phyloP scores from a whole-genome alignment of 1,140 invertebrate genomes.

The Papilio helenus region DNA sequence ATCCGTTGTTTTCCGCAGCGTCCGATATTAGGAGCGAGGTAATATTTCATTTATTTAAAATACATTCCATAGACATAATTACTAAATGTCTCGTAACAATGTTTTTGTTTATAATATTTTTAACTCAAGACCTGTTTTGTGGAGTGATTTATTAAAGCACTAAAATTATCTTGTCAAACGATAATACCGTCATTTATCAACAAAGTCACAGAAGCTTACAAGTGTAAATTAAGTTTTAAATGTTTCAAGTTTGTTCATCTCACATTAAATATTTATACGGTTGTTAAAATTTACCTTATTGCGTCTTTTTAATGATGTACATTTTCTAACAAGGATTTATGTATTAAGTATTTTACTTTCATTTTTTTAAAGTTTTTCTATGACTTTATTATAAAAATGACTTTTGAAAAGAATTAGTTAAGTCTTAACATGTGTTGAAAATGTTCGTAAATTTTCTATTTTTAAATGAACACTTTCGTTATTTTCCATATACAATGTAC shows the following conservation, averaged over 20 bases:
- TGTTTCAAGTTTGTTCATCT: not conserved
- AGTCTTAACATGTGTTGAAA: too few relatives aligned
- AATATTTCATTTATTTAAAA: constrained; percentile 33
- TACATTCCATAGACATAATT: not conserved
- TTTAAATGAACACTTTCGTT: not conserved
- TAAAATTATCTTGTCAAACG: not conserved
- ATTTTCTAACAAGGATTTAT: not conserved
- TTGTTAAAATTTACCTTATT: not conserved
- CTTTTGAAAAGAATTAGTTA: not conserved
- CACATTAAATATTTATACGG: not conserved
- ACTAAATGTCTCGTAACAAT: not conserved
- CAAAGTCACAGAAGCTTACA: not conserved
- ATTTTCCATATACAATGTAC: not conserved
- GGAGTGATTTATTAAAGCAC: not conserved
- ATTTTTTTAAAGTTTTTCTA: too few relatives aligned
- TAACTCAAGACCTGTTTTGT: not conserved
- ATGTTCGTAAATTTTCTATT: too few relatives aligned
- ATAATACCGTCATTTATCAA: constrained; percentile 6
- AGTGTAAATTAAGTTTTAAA: not conserved
- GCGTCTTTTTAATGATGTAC: not conserved
- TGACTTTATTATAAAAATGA: too few relatives aligned
- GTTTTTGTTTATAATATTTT: constrained; percentile 16
- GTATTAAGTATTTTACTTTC: not conserved
- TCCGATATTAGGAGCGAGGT: constrained; percentile 43
- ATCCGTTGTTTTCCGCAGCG: constrained; percentile 18